Base-by-base conservation (phyloP, 2,113 vertebrate species). In the Leucopsar rothschildi region DNA sequence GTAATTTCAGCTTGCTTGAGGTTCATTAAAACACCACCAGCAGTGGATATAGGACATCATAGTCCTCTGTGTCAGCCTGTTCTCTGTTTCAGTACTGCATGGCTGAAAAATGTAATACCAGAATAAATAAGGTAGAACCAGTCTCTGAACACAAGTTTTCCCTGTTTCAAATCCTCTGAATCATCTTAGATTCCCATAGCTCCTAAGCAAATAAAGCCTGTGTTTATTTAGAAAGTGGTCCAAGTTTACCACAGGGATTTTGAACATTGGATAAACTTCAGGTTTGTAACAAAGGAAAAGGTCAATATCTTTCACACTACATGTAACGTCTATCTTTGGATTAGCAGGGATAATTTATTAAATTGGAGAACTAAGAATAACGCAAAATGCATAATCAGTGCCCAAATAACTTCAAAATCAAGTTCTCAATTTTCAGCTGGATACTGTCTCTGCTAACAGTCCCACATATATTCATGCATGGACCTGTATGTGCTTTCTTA, bases 101-200 rank as follows among this genome's bases (percentile, higher is more conserved):
- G 7, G 6, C 18, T 50, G 10, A 49, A 82, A 65, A 4, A 31
- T 1, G 21, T 14, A 35, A 28, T 35, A 19, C 0, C 1, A 1
- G 4, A 63, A 66, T 59, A 73, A 83, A 25, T 19, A 65, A 69
- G 6, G 5, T 15, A 66, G 37, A 86, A 59, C 3, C 12, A 69
- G 40, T 5, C 25, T 90, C 23, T 65, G 42, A 93, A 70, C 4
- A 45, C 12, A 80, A 50, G 6, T 55, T 65, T 52, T 75, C 4
- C 9, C 22, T 76, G 2, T 59, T 94, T 92, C 33, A 63, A 82
- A 44, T 82, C 37, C 29, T 87, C 15, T 49, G 53, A 85, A 64
- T 69, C 47, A 39, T 23, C 22, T 42, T 35, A 88, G 33, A 75
- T 56, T 12, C 49, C 61, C 39, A n/a, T 6, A 84, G 22, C 9